Conservation (phyloP, 2,888 invertebrate genomes). For the Andrena minutula region DNA sequence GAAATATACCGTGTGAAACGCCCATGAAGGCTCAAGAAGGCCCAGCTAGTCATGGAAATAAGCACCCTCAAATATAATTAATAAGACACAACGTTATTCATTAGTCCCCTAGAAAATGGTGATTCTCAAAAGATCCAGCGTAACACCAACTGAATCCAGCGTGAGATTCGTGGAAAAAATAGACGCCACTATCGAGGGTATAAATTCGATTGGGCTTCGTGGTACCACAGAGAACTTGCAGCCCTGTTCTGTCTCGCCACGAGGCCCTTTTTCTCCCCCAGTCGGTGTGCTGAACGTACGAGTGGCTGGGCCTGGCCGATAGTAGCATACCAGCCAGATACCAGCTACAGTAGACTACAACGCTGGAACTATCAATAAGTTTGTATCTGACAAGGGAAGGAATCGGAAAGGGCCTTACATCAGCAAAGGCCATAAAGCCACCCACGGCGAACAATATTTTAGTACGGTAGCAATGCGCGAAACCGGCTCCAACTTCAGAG, state of each 20-base stretch:
- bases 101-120: too few relatives aligned
- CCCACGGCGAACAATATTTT: constrained; percentile 83
- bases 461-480: constrained; percentile 82
- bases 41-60: too few relatives aligned
- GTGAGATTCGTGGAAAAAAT: constrained; percentile 53
- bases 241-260: constrained; percentile 35
- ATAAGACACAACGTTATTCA: too few relatives aligned
- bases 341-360: constrained; percentile 61
- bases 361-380: constrained; percentile 79
- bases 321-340: constrained; percentile 61
- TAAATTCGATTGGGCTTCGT: constrained; percentile 63
- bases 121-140: background rate
- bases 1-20: too few relatives aligned
- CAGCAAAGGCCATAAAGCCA: constrained; percentile 81
- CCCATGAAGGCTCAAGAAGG: too few relatives aligned
- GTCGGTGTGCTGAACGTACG: constrained; percentile 1
- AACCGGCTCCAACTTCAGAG: constrained; percentile 75
- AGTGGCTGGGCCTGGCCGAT: constrained; percentile 36
- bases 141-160: constrained; percentile 5
- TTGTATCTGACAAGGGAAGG: constrained; percentile 78
- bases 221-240: constrained; percentile 15
- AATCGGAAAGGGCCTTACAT: constrained; percentile 78
- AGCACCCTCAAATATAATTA: too few relatives aligned
- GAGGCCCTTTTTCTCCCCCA: constrained; percentile 21
- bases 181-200: constrained; percentile 49